A percentile compares a stretch with the other conserved stretches of the same genome.
Evolutionary conservation across 2,113 vertebrate species (phyloP).

Genomic region (Rhinopomastus cyanomelas): DNA sequence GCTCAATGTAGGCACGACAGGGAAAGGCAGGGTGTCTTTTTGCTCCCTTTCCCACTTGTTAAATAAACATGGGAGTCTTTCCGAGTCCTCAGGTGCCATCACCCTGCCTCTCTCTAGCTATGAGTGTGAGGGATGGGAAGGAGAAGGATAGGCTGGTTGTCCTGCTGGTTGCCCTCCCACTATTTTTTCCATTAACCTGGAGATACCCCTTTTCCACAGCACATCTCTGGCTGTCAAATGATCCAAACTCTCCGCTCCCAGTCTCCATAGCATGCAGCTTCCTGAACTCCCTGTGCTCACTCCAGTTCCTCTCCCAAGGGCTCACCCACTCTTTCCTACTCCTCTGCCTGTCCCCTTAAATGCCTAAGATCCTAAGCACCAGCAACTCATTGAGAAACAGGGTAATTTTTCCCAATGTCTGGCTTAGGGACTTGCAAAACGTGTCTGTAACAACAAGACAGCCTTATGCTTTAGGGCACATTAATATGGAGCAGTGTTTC

Average conservation of each 20-base stretch:
- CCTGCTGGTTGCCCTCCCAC: background rate
- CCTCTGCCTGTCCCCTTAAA: background rate
- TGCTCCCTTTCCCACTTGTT: background rate
- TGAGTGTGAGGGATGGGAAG: fast-evolving
- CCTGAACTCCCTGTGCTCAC: fast-evolving
- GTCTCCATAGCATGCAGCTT: background rate
- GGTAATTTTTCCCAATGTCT: background rate
- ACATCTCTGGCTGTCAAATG: background rate
- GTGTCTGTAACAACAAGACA: background rate
- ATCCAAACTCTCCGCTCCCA: fast-evolving
- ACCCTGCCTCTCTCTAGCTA: background rate
- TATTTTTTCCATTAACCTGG: background rate
- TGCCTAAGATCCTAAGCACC: background rate
- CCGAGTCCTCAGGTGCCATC: background rate
- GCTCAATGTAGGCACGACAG: background rate
- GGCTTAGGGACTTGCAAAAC: background rate
- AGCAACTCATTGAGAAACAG: background rate
- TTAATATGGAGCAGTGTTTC: background rate
- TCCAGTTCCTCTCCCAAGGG: background rate
- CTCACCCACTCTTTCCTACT: background rate
- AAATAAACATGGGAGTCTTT: background rate
- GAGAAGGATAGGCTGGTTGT: background rate
- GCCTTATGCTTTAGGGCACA: background rate
- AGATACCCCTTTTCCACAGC: background rate
- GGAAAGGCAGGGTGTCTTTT: background rate